A percentile compares a stretch with the other conserved stretches of the same genome.
phyloP scores from a whole-genome alignment of 2,888 invertebrate species.

The Griposia aprilina region DNA sequence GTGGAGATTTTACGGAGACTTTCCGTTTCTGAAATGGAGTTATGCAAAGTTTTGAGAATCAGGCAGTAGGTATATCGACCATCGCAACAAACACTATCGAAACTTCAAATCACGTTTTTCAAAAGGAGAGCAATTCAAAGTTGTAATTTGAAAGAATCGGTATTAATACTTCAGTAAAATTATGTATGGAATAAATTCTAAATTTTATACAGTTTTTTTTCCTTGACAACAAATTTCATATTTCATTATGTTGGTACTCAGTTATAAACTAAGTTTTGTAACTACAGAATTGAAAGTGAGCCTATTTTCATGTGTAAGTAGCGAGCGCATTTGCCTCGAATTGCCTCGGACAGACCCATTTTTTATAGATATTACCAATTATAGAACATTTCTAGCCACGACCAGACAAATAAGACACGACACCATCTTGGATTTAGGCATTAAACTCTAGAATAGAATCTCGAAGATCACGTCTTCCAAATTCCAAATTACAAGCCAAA shows the following conservation, averaged over 20 bases:
- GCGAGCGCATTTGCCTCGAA: neutral
- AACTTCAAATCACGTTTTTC: too few relatives aligned
- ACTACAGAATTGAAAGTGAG: neutral
- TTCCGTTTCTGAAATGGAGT: neutral
- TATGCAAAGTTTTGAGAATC: neutral
- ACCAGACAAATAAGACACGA: neutral
- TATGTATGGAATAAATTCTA: too few relatives aligned
- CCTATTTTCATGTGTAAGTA: neutral
- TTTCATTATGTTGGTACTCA: too few relatives aligned
- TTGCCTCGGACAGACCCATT: neutral
- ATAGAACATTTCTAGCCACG: neutral
- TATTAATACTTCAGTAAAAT: too few relatives aligned
- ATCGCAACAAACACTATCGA: too few relatives aligned
- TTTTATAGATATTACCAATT: neutral
- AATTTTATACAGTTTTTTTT: too few relatives aligned
- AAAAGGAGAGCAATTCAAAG: too few relatives aligned
- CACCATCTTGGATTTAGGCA: neutral
- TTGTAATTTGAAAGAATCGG: too few relatives aligned
- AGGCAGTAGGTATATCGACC: neutral
- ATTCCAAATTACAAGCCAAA: constrained; percentile 3
- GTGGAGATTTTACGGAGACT: constrained; percentile 1
- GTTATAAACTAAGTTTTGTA: neutral
- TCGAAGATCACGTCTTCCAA: constrained; percentile 1
- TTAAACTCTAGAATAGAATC: neutral
- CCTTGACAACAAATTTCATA: too few relatives aligned